These are phyloP conservation scores for Dendrolimus houi DNA, from an alignment of 2,888 invertebrate species.

Conservation along the genomic window DNA sequence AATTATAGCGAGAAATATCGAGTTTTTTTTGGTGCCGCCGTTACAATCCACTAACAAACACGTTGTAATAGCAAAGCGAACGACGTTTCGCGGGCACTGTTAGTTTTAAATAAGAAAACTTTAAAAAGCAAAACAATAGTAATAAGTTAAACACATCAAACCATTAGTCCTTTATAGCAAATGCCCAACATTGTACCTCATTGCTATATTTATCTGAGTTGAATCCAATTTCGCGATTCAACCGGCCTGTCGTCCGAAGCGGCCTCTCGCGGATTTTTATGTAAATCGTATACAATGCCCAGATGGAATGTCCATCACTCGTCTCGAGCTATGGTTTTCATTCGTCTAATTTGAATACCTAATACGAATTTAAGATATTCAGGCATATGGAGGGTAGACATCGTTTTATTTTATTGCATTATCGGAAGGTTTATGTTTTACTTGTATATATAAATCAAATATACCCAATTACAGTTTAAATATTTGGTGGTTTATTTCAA, in stretches of 20 bases:
- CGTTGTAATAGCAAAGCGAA: too few species aligned
- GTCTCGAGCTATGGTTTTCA: conserved; percentile 33
- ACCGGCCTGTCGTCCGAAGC: neutral
- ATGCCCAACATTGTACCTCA: neutral
- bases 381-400: neutral
- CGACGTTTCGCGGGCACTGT: too few species aligned
- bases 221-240: neutral
- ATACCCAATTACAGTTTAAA: neutral
- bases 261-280: conserved; percentile 45
- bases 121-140: too few species aligned
- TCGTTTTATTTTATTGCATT: conserved; percentile 12
- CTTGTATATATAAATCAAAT: conserved; percentile 5
- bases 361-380: conserved; percentile 21
- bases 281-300: conserved; percentile 52
- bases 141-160: too few species aligned
- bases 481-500: too few species aligned
- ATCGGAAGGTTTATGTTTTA: conserved; percentile 8
- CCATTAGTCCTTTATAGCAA: too few species aligned
- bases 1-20: too few species aligned
- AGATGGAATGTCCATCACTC: conserved; percentile 69
- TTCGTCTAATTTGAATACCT: conserved; percentile 68
- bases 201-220: neutral
- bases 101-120: too few species aligned
- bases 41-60: too few species aligned
- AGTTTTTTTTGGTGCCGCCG: too few species aligned